Conservation (phyloP, 2,888 invertebrate genomes). For the Rhorus exstirpatorius region DNA sequence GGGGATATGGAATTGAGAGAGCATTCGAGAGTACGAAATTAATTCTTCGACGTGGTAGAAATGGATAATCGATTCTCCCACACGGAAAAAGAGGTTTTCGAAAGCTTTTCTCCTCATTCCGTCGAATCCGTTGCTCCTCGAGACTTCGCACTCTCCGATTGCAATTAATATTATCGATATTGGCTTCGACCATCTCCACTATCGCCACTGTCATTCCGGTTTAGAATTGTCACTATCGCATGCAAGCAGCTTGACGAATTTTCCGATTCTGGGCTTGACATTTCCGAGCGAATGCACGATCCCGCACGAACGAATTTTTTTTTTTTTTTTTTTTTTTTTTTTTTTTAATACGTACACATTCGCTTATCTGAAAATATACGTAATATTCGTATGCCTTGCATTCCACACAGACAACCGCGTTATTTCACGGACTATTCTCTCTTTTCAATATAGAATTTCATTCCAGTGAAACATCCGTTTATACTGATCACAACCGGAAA, state of each 20-base stretch:
- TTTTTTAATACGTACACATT: background rate
- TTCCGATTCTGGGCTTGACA: constrained; percentile 37
- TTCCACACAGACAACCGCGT: background rate
- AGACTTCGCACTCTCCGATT: constrained; percentile 55
- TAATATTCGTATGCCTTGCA: background rate
- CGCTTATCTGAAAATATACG: background rate
- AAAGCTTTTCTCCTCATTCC: constrained; percentile 46
- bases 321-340: constrained; percentile 1
- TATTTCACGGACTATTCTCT: background rate
- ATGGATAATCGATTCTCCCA: constrained; percentile 64
- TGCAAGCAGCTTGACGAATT: constrained; percentile 1
- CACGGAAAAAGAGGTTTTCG: background rate
- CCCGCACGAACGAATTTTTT: background rate
- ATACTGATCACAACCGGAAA: background rate
- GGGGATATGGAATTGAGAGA: constrained; percentile 48
- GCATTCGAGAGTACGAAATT: constrained; percentile 61
- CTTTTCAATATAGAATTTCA: constrained; percentile 14
- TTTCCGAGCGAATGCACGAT: constrained; percentile 20
- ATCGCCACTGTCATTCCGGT: constrained; percentile 12
- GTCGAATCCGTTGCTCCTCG: constrained; percentile 44
- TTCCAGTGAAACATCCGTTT: background rate
- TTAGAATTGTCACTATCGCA: constrained; percentile 33
- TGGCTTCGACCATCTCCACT: constrained; percentile 11
- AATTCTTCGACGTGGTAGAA: constrained; percentile 58
- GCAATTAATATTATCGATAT: constrained; percentile 69